These are phyloP conservation scores for Drosophila melanica DNA, from an alignment of 1,140 invertebrate genomes.

Conservation along the genomic window DNA sequence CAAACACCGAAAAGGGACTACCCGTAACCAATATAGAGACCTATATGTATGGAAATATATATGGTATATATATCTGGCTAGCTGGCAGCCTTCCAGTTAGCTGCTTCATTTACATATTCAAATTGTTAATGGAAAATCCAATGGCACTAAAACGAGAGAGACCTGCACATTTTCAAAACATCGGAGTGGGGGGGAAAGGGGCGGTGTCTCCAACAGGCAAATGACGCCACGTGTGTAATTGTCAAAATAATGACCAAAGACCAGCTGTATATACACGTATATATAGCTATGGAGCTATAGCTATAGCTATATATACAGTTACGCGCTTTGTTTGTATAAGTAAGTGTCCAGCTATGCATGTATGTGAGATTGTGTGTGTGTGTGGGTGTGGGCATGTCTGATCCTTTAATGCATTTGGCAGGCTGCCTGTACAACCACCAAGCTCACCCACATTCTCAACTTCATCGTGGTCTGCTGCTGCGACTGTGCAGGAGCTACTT, in stretches of 20 bases:
- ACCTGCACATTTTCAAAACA: background rate
- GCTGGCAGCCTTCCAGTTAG: constrained; percentile 1
- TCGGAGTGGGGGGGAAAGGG: background rate
- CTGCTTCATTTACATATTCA: constrained; percentile 76
- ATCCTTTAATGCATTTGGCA: constrained; percentile 82
- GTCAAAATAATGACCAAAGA: constrained; percentile 81
- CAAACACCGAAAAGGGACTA: constrained; percentile 51
- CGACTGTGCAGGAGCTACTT: constrained; percentile 70
- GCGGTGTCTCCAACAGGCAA: constrained; percentile 34
- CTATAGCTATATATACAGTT: background rate
- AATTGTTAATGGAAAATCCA: constrained; percentile 83
- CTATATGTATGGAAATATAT: background rate
- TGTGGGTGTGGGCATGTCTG: constrained; percentile 67
- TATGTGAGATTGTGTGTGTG: constrained; percentile 32
- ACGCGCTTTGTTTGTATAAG: constrained; percentile 75
- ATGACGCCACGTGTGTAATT: constrained; percentile 79
- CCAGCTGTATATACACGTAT: constrained; percentile 21
- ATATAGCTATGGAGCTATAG: background rate
- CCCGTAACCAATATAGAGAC: background rate
- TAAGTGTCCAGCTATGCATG: constrained; percentile 71
- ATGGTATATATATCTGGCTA: background rate
- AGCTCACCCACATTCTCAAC: constrained; percentile 48
- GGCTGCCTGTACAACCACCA: constrained; percentile 58
- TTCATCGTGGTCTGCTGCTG: constrained; percentile 9
- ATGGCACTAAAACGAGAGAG: constrained; percentile 33